Evolutionary conservation across 1,140 invertebrate genomes (phyloP), one percentile per base, ranked within the genome.

Genomic region (Aphelinus certus): DNA sequence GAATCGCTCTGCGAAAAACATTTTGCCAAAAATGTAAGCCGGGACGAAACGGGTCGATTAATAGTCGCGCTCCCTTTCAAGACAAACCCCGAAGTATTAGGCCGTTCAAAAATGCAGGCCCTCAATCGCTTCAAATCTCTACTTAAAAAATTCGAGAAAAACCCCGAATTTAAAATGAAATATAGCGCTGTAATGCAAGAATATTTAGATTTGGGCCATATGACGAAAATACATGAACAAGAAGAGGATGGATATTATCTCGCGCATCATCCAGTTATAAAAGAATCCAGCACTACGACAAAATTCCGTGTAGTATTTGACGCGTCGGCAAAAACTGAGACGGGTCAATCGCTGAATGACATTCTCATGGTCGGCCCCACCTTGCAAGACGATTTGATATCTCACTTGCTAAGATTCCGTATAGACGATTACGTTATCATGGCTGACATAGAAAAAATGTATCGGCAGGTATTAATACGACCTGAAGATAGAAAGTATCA

Each of bases 401-500:
- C 10, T 43, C 42, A 55, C 2, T 42, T 60, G 1, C 10, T 82
- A 2, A 63, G 75, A n/a, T 85, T 85, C 76, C 56, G 83, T 51
- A 74, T 49, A 42, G 70, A 82, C 73, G 26, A 65, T 43, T 76
- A 78, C 55, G 84, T 81, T 3, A 70, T 85, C 45, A 81, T 79
- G 10, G 83, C 81, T 3, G 86, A 88, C 71, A 83, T 88, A 7
- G 67, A 76, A 46, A 86, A 88, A 76, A 87, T 87, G 84, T 86
- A 85, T 78, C 67, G 83, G n/a, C 81, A 84, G 66, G 79, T 87
- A 26, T 58, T 69, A 9, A 72, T 88, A 7, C 67, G 77, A 46
- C 26, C 75, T 53, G 76, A 82, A 46, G 81, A 86, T 73, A 51
- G 71, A 7, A 73, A 78, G 64, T 79, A 80, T 73, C 83, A 87